Conservation (phyloP, 2,113 vertebrate species). For the Tachuris rubrigastra region DNA sequence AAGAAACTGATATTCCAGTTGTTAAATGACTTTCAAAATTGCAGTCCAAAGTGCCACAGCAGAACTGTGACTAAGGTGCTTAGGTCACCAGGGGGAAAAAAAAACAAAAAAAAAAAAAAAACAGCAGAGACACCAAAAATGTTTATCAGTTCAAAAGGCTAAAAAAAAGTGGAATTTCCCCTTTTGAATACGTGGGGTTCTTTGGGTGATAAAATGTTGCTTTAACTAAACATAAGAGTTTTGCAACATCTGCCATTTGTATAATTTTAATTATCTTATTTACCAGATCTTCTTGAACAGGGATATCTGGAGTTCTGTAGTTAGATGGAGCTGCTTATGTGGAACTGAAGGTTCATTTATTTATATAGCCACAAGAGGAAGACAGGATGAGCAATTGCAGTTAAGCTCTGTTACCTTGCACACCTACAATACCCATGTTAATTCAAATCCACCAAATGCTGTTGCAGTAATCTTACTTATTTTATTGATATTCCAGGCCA, state of each 20-base stretch:
- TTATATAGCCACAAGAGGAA: neutral
- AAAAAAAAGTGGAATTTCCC: neutral
- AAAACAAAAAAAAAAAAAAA: neutral
- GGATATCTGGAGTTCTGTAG: neutral
- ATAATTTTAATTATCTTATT: neutral
- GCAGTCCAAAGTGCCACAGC: neutral
- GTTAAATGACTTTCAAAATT: neutral
- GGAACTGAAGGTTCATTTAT: neutral
- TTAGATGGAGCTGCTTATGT: neutral
- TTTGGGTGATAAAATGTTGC: neutral
- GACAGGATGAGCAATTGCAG: fast-evolving
- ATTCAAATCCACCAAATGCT: neutral
- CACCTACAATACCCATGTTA: neutral
- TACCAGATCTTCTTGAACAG: neutral
- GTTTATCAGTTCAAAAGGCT: neutral
- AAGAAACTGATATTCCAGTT: neutral
- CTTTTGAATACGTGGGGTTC: neutral
- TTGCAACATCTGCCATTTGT: neutral
- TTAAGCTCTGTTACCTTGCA: neutral
- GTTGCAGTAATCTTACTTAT: neutral
- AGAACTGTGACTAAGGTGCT: neutral
- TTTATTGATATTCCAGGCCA: neutral
- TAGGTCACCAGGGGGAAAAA: too few species aligned
- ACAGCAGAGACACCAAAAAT: neutral
- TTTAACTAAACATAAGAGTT: neutral